phyloP scores from a whole-genome alignment of 2,113 vertebrate genomes.

The Lamprologus callipterus region DNA sequence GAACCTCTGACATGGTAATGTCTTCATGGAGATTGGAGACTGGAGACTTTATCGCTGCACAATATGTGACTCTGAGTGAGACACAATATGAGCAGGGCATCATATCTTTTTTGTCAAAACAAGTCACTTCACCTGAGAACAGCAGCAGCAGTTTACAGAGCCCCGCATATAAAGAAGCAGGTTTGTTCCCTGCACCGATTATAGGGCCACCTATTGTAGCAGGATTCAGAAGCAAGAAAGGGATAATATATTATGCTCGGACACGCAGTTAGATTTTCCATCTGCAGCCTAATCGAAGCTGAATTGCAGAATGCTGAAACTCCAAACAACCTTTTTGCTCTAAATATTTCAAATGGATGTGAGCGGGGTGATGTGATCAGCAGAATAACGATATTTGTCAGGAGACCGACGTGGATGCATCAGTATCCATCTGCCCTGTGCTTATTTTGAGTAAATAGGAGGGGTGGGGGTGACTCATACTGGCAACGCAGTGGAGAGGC shows the following conservation, averaged over 20 bases:
- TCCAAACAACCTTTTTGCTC: conserved; percentile 34
- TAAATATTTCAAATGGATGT: conserved; percentile 54
- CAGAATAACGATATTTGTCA: conserved; percentile 38
- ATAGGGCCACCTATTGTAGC: background rate
- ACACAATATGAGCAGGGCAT: background rate
- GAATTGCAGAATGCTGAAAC: conserved; percentile 27
- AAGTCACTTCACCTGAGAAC: background rate
- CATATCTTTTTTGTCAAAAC: conserved; percentile 9
- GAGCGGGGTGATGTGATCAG: conserved; percentile 3
- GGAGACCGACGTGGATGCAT: background rate
- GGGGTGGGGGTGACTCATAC: conserved; percentile 4
- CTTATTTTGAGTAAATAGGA: conserved; percentile 28
- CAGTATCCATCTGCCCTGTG: conserved; percentile 22
- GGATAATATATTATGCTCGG: background rate
- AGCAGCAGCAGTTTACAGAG: background rate
- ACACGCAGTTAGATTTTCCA: conserved; percentile 19
- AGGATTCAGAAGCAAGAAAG: conserved; percentile 3
- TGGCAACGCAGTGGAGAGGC: background rate
- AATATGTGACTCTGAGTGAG: background rate
- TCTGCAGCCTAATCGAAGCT: conserved; percentile 40
- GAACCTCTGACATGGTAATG: background rate
- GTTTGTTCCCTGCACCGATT: background rate
- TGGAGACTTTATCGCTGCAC: background rate
- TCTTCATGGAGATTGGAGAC: background rate
- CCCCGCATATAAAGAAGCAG: background rate